Conservation (phyloP, 2,888 invertebrate species). For the Apamea monoglypha region DNA sequence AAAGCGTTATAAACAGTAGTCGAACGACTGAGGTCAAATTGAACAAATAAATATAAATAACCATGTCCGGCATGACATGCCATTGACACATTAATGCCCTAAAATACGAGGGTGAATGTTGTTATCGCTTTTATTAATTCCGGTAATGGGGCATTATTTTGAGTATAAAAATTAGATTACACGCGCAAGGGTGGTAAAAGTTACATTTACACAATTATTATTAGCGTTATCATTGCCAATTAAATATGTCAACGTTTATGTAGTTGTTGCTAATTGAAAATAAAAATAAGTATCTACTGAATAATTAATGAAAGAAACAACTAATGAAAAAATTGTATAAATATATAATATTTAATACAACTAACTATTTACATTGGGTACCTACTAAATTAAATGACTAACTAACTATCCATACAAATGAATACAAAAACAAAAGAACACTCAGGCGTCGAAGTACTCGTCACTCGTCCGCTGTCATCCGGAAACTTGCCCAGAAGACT, state of each 20-base stretch:
- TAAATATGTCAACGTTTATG: not conserved
- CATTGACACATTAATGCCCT: conserved; percentile 53
- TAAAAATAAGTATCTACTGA: not conserved
- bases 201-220: not conserved
- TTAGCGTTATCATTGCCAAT: conserved; percentile 4
- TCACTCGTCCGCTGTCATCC: too few species aligned
- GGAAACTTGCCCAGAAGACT: too few species aligned
- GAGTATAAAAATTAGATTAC: conserved; percentile 5
- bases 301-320: not conserved
- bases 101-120: conserved; percentile 37
- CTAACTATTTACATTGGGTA: too few species aligned
- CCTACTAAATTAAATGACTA: too few species aligned
- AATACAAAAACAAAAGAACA: too few species aligned
- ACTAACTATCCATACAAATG: too few species aligned
- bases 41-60: conserved; percentile 53
- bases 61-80: conserved; percentile 50
- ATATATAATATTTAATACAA: too few species aligned
- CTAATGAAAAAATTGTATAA: not conserved
- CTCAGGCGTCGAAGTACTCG: too few species aligned
- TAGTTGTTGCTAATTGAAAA: conserved; percentile 2
- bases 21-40: conserved; percentile 47
- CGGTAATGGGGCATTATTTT: conserved; percentile 31
- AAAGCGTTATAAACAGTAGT: conserved; percentile 33
- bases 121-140: conserved; percentile 47
- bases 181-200: not conserved